Evolutionary conservation across 2,888 invertebrate species (phyloP).

Genomic region (Crepidodera aurea): DNA sequence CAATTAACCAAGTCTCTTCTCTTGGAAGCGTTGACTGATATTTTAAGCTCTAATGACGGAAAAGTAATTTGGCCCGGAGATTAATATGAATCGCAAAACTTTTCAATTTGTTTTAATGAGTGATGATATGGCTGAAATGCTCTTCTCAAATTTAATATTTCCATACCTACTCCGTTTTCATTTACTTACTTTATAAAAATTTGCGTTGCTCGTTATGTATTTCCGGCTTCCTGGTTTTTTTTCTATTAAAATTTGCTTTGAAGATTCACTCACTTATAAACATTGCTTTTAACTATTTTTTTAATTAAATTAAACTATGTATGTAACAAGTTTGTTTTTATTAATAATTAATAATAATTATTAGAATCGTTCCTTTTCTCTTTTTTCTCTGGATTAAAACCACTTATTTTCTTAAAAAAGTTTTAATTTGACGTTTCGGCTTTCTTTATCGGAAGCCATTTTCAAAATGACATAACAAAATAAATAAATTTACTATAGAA

Average conservation of each 20-base stretch:
- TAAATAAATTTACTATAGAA: no score
- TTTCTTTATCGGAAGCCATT: no score
- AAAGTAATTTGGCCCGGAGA: slow-evolving; percentile 55
- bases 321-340: no score
- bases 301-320: no score
- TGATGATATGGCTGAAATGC: slow-evolving; percentile 39
- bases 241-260: not conserved
- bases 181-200: slow-evolving; percentile 26
- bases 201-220: not conserved
- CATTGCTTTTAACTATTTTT: no score
- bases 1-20: slow-evolving; percentile 51
- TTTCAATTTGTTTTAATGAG: slow-evolving; percentile 51
- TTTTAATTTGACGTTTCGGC: no score
- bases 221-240: not conserved
- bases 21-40: slow-evolving; percentile 48
- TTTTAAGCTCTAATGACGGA: slow-evolving; percentile 54
- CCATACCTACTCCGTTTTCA: slow-evolving; percentile 27
- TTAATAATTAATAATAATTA: no score
- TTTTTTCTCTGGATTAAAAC: no score
- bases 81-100: slow-evolving; percentile 54
- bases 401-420: no score
- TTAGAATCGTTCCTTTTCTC: no score
- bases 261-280: no score
- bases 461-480: no score
- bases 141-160: slow-evolving; percentile 25